These are phyloP conservation scores for Xestia ashworthii DNA, from an alignment of 2,888 invertebrate species.

Conservation along the genomic window DNA sequence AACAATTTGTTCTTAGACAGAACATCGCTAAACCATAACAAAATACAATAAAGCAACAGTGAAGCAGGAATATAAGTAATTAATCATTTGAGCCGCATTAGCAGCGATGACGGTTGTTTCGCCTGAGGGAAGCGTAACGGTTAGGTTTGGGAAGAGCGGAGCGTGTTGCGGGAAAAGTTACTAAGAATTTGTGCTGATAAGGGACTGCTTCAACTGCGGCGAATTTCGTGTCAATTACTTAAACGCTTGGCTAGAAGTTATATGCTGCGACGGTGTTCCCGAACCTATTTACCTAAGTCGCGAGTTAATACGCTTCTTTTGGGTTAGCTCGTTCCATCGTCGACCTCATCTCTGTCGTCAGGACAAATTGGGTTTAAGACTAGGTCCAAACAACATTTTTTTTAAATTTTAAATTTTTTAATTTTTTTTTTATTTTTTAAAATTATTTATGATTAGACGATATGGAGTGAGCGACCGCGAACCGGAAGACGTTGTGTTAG, in stretches of 20 bases:
- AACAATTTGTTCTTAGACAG: slow-evolving; percentile 12
- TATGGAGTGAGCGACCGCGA: too few relatives aligned
- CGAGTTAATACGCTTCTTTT: too few relatives aligned
- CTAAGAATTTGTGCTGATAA: not conserved
- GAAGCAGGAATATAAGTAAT: slow-evolving; percentile 22
- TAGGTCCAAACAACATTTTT: too few relatives aligned
- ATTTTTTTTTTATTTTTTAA: too few relatives aligned
- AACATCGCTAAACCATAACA: slow-evolving; percentile 30
- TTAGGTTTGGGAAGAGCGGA: not conserved
- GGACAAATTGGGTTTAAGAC: too few relatives aligned
- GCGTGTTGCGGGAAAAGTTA: not conserved
- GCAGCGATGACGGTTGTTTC: slow-evolving; percentile 30
- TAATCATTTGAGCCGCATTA: slow-evolving; percentile 48
- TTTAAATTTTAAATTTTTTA: too few relatives aligned
- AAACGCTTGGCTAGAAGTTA: not conserved
- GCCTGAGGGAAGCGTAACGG: not conserved
- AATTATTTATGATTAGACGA: too few relatives aligned
- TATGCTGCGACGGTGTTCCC: not conserved
- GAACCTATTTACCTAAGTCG: too few relatives aligned
- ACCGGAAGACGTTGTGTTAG: too few relatives aligned
- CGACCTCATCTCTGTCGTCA: too few relatives aligned
- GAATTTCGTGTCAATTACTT: not conserved
- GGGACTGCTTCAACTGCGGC: not conserved
- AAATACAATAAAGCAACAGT: slow-evolving; percentile 9
- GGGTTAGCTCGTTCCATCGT: too few relatives aligned